Conservation (phyloP, 2,797 vertebrate genomes). For the Morelia viridis region DNA sequence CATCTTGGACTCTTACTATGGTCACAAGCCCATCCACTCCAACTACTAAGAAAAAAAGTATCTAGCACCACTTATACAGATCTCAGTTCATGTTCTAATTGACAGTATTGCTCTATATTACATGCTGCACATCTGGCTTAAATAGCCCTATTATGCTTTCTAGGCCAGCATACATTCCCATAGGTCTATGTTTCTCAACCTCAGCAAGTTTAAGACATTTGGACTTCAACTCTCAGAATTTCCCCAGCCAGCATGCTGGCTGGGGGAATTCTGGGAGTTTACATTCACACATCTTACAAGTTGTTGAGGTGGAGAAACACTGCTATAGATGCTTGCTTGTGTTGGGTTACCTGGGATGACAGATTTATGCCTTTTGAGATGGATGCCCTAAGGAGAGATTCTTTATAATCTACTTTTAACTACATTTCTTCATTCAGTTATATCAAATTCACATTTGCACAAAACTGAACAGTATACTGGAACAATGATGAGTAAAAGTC, state of each 20-base stretch:
- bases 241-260: too few relatives aligned
- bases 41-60: constrained; percentile 4
- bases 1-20: constrained; percentile 38
- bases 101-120: not conserved
- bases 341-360: too few relatives aligned
- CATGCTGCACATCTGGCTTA: not conserved
- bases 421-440: not conserved
- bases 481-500: not conserved
- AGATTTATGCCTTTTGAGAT: too few relatives aligned
- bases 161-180: not conserved
- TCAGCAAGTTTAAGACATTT: too few relatives aligned
- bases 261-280: too few relatives aligned
- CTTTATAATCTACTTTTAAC: not conserved
- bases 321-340: too few relatives aligned
- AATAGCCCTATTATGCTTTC: not conserved
- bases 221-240: too few relatives aligned
- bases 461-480: not conserved
- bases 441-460: not conserved
- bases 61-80: not conserved
- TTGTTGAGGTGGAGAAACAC: too few relatives aligned
- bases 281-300: too few relatives aligned
- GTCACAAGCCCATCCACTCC: constrained; percentile 47
- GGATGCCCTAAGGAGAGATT: not conserved
- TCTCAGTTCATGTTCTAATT: not conserved
- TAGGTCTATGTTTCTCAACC: too few relatives aligned